Conservation (phyloP, 2,797 vertebrate species). For the Spinus pinus region DNA sequence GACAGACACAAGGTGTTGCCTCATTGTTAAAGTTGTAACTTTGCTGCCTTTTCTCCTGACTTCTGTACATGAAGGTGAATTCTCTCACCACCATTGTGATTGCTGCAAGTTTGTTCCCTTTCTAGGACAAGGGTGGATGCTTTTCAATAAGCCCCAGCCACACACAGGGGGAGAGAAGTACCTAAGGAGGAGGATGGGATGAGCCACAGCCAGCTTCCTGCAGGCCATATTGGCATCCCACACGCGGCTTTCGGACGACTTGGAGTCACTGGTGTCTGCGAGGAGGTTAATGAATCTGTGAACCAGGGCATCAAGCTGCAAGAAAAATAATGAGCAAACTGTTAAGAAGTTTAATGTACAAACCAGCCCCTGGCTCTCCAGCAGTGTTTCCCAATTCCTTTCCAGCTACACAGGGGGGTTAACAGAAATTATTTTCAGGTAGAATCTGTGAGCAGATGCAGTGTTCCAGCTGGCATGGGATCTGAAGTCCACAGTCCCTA, state of each 20-base stretch:
- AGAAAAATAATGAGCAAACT: neutral
- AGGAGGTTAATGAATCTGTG: constrained; percentile 94
- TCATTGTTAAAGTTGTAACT: neutral
- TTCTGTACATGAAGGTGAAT: neutral
- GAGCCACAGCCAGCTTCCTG: constrained; percentile 93
- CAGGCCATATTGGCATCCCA: constrained; percentile 96
- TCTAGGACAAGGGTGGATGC: neutral
- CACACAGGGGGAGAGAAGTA: constrained; percentile 17
- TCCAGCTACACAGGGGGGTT: neutral
- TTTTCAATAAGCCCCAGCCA: neutral
- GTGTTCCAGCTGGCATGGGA: constrained; percentile 16
- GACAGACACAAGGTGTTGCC: neutral
- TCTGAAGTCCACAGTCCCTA: constrained; percentile 28
- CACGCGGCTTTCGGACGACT: constrained; percentile 84
- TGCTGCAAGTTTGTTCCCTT: neutral
- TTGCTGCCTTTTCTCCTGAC: neutral
- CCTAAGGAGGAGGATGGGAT: constrained; percentile 94
- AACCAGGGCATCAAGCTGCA: constrained; percentile 89
- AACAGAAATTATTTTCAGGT: constrained; percentile 27
- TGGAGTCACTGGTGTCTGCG: constrained; percentile 88
- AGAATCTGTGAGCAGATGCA: neutral
- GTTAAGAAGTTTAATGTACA: constrained; percentile 14
- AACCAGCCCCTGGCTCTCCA: neutral
- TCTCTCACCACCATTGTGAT: accelerated
- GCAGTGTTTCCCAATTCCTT: neutral